Evolutionary conservation across 2,113 vertebrate species (phyloP), one percentile per base, ranked within the genome.

Genomic region (Trogon surrucura): DNA sequence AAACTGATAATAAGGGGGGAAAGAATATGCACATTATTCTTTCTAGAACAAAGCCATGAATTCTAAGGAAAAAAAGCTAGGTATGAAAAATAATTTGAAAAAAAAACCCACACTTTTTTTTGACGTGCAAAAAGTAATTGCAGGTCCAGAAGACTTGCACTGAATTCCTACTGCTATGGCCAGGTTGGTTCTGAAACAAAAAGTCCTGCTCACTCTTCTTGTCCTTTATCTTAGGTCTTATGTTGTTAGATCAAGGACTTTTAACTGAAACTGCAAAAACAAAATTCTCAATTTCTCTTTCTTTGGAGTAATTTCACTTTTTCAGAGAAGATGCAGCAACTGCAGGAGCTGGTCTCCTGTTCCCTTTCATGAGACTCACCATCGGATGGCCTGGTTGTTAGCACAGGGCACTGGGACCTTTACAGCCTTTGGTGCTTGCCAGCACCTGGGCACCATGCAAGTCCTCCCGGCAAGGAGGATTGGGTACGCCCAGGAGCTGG

Each of bases 1-100:
- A 91, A 92, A 71, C 21, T 53, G 48, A 20, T 57, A 86, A 93
- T 60, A 81, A 91, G 70, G 22, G 34, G 44, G 48, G 9, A 84
- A 92, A 89, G 65, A 91, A 86, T 64, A 84, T 74, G 61, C 44
- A 75, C 30, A 29, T 20, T 75, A 34, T 89, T 79, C 65, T 91
- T 64, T 38, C 51, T 41, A 61, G 53, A 32, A 87, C 66, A 95
- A 89, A 89, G 38, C 30, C 27, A 66, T 15, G 6, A 78, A 89
- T 74, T 57, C 65, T 71, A 64, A 70, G 25, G 26, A 74, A 89
- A 84, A 29, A 90, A 85, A 84, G 23, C 1, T 2, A 78, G 6
- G 32, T 80, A 38, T 11, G 74, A 44, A 95, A 79, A 58, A 7
- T 61, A 61, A 36, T n/a, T 34, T 64, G 7, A 2, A 16, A 56